Evolutionary conservation across 2,797 vertebrate genomes (phyloP), one percentile per base, ranked within the genome.

Genomic region (Coregonus ussuriensis): DNA sequence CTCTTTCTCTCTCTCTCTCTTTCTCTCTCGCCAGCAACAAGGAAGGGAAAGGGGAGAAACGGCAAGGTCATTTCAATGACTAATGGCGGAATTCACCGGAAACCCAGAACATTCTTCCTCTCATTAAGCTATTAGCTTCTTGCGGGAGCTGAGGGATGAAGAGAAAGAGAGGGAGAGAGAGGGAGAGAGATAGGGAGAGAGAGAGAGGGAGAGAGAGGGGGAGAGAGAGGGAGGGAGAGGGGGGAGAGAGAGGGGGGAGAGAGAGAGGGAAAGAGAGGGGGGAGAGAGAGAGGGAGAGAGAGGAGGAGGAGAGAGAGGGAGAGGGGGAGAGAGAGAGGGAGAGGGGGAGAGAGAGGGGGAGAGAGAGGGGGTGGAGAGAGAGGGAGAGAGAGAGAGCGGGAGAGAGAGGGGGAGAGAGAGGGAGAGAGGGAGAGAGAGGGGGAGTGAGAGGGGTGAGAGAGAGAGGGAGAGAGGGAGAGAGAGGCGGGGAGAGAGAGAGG

Each of bases 61-160:
- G 91, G 91, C 92, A 94, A 94, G 92, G 94, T 96, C 93, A 94
- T 94, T 95, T 88, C 93, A 94, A 94, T 96, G 95, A 97, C 95
- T 95, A 95, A 97, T 96, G 95, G 95, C 93, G 94, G 94, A 96
- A 96, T 96, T 97, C 95, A 95, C 96, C 97, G 96, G 96, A 97
- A 97, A 96, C 97, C 95, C 96, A 92, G 94, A 96, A 95, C 95
- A 96, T 97, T 98, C 97, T 96, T 96, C 93, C 94, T 96, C 95
- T 96, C 96, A 97, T 97, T 96, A 98, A 97, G 96, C 96, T 95
- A 97, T 98, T 97, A 97, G 91, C 95, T 95, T 95, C 95, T 90
- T 87, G 83, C 84, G 88, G 86, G 87, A 87, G 89, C 82, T 70
- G 74, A 93, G 94, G 93, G 92, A 77, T 69, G 18, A 71, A 92